These are phyloP conservation scores for Cliona cf. orientalis DNA, from an alignment of 37 sponge, comb jelly and placozoan genomes.

Conservation along the genomic window DNA sequence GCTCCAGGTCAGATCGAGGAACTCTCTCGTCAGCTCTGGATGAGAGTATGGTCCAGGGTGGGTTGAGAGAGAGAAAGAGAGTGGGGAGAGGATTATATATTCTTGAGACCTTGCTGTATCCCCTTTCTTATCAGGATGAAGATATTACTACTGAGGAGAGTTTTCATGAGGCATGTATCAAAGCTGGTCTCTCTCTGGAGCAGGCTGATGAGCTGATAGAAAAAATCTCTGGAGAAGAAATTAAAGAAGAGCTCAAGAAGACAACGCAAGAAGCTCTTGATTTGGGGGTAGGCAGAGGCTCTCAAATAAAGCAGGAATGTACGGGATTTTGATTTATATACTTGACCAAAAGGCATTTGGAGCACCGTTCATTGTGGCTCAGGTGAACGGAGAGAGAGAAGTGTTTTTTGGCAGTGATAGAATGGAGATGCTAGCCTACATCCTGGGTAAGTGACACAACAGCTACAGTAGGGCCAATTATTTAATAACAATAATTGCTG, in stretches of 20 bases:
- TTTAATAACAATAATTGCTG: background rate
- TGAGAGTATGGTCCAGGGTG: conserved; percentile 66
- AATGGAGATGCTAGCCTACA: conserved; percentile 64
- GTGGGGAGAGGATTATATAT: background rate
- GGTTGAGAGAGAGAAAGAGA: background rate
- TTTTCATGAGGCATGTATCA: conserved; percentile 31
- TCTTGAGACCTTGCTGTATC: no score
- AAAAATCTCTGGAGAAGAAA: background rate
- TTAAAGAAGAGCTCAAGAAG: conserved; percentile 57
- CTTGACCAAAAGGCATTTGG: conserved; percentile 71
- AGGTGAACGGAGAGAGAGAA: conserved; percentile 45
- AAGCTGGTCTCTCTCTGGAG: conserved; percentile 32
- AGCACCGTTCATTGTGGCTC: conserved; percentile 69
- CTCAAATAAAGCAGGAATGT: background rate
- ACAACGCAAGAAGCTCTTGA: conserved; percentile 78
- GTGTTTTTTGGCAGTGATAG: conserved; percentile 69
- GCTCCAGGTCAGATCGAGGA: conserved; percentile 45
- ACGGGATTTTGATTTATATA: conserved; percentile 1
- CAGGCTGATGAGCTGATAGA: conserved; percentile 36
- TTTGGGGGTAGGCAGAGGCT: conserved; percentile 50
- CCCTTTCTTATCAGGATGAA: conserved; percentile 25
- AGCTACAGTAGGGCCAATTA: background rate
- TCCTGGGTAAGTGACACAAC: conserved; percentile 52
- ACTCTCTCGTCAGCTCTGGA: conserved; percentile 72
- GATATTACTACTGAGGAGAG: conserved; percentile 42